A percentile compares a stretch with the other conserved stretches of the same genome.
Conservation (phyloP, 2,888 invertebrate species). For the Calameuta pallipes region DNA sequence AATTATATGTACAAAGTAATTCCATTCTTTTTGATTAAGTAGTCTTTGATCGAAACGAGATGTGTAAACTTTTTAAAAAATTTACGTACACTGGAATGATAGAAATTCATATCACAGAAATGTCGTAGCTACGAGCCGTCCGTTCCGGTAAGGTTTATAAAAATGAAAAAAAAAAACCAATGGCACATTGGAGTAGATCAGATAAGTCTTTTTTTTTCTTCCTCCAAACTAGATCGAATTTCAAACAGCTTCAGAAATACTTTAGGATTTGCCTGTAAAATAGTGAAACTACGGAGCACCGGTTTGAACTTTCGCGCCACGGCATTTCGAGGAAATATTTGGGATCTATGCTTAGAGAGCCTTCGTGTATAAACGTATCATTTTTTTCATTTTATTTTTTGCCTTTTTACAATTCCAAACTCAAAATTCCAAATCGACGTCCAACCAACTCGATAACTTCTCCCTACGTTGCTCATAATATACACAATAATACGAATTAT, state of each 20-base stretch:
- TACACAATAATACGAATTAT: not conserved
- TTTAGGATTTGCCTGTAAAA: not conserved
- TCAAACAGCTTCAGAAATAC: not conserved
- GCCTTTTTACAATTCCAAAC: conserved; percentile 2
- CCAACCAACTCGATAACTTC: not conserved
- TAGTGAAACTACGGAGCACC: not conserved
- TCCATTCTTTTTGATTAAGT: conserved; percentile 31
- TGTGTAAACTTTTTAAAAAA: conserved; percentile 26
- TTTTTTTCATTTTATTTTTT: not conserved
- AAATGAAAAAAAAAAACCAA: not conserved
- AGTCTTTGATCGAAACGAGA: conserved; percentile 34
- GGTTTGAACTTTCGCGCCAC: conserved; percentile 9
- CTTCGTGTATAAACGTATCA: conserved; percentile 14
- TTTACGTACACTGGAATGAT: conserved; percentile 42
- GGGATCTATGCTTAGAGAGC: conserved; percentile 32
- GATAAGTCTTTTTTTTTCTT: not conserved
- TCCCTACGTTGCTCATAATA: not conserved
- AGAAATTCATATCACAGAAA: conserved; percentile 43
- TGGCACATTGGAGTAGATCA: not conserved
- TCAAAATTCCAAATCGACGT: conserved; percentile 6
- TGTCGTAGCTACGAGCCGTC: conserved; percentile 14
- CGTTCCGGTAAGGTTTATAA: not conserved
- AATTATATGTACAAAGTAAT: conserved; percentile 24
- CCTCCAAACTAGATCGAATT: not conserved
- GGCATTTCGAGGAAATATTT: conserved; percentile 37